A percentile compares a stretch with the other conserved stretches of the same genome.
Conservation (phyloP, 2,797 vertebrate species). For the Nasua narica region DNA sequence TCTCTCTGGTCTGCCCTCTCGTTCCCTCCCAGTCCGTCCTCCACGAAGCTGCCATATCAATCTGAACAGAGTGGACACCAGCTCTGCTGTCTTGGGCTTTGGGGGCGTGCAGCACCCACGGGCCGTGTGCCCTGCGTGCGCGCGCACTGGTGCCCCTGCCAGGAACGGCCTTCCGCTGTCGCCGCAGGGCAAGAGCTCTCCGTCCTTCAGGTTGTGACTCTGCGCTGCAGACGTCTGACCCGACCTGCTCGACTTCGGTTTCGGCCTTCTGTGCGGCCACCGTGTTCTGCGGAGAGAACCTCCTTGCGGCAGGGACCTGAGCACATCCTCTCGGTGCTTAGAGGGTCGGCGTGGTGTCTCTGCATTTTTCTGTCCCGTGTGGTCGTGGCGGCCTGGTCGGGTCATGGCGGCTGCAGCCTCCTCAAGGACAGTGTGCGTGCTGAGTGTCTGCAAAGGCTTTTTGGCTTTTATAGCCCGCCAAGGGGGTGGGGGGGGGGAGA, state of each 20-base stretch:
- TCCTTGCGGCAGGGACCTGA: background rate
- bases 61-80: background rate
- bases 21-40: background rate
- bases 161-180: background rate
- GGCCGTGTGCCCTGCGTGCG: background rate
- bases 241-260: background rate
- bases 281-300: background rate
- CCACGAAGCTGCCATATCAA: background rate
- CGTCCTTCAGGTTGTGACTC: background rate
- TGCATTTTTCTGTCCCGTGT: background rate
- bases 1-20: background rate
- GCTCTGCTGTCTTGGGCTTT: background rate
- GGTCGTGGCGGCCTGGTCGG: background rate
- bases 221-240: background rate
- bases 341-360: background rate
- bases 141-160: background rate
- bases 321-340: background rate
- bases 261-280: background rate
- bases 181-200: background rate
- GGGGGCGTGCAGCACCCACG: accelerated
- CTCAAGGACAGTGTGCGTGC: background rate
- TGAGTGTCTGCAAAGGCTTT: background rate
- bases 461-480: background rate
- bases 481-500: background rate
- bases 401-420: background rate